phyloP scores from a whole-genome alignment of 2,797 vertebrate genomes.

The Fundulus diaphanus region DNA sequence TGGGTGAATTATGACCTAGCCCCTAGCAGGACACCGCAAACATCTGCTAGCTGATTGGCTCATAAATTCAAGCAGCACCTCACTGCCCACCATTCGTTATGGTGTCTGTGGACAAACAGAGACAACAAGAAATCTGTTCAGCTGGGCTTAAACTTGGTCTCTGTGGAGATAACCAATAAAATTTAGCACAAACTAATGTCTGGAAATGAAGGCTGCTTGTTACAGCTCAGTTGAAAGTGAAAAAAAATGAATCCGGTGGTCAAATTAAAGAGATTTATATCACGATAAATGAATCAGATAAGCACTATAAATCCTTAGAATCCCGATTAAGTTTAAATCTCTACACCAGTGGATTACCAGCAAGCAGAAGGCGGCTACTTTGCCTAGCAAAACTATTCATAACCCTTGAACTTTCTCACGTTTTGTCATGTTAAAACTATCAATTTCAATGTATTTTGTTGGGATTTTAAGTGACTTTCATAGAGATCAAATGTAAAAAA shows the following conservation, averaged over 20 bases:
- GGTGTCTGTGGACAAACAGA: constrained; percentile 59
- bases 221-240: constrained; percentile 14
- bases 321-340: background rate
- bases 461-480: background rate
- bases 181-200: constrained; percentile 15
- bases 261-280: constrained; percentile 8
- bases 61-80: constrained; percentile 68
- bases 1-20: constrained; percentile 73
- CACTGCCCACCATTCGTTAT: constrained; percentile 54
- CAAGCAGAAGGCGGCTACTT: background rate
- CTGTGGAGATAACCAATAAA: constrained; percentile 40
- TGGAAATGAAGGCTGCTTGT: constrained; percentile 19
- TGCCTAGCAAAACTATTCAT: background rate
- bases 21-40: constrained; percentile 65
- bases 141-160: constrained; percentile 34
- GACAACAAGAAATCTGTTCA: constrained; percentile 35
- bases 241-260: constrained; percentile 1
- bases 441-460: background rate
- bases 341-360: background rate
- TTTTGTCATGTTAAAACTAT: background rate
- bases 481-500: background rate
- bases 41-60: constrained; percentile 76
- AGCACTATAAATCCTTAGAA: background rate
- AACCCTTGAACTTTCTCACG: background rate
- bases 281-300: background rate